These are phyloP conservation scores for Danio kyathit DNA, from an alignment of 2,797 vertebrate species.

Conservation along the genomic window DNA sequence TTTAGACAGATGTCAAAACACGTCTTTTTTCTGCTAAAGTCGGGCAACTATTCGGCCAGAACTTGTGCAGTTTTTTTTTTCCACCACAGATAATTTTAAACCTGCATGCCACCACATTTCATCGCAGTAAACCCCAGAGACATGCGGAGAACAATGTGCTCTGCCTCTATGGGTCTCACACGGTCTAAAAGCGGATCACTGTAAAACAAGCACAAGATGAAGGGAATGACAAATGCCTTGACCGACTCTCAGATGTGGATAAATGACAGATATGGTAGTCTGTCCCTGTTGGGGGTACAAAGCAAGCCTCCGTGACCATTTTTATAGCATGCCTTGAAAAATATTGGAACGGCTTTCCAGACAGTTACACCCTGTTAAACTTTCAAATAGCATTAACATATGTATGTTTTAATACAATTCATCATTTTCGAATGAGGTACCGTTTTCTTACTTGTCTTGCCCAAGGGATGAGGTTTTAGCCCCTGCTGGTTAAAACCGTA, in stretches of 20 bases:
- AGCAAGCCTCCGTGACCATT: neutral
- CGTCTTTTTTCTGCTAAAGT: slow-evolving; percentile 31
- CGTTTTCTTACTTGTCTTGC: neutral
- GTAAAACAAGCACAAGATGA: slow-evolving; percentile 3
- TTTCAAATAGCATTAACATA: slow-evolving; percentile 24
- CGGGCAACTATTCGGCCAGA: slow-evolving; percentile 21
- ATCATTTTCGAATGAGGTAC: slow-evolving; percentile 19
- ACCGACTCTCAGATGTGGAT: neutral
- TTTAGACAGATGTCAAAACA: slow-evolving; percentile 60
- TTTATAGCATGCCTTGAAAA: slow-evolving; percentile 26
- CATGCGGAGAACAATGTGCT: slow-evolving; percentile 52
- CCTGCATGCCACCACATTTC: slow-evolving; percentile 46
- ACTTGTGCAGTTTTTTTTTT: slow-evolving; percentile 13
- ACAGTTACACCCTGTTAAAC: slow-evolving; percentile 36
- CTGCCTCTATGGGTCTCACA: slow-evolving; percentile 2
- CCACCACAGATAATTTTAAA: slow-evolving; percentile 42
- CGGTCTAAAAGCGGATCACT: slow-evolving; percentile 4
- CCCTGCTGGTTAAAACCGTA: slow-evolving; percentile 1
- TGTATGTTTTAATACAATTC: slow-evolving; percentile 25
- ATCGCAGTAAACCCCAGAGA: slow-evolving; percentile 56
- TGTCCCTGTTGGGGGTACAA: slow-evolving; percentile 22
- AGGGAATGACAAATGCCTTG: slow-evolving; percentile 34
- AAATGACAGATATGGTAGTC: slow-evolving; percentile 19
- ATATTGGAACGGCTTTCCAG: slow-evolving; percentile 5
- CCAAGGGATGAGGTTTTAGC: neutral